Conservation (phyloP, 2,113 vertebrate species). For the Tiliqua scincoides region DNA sequence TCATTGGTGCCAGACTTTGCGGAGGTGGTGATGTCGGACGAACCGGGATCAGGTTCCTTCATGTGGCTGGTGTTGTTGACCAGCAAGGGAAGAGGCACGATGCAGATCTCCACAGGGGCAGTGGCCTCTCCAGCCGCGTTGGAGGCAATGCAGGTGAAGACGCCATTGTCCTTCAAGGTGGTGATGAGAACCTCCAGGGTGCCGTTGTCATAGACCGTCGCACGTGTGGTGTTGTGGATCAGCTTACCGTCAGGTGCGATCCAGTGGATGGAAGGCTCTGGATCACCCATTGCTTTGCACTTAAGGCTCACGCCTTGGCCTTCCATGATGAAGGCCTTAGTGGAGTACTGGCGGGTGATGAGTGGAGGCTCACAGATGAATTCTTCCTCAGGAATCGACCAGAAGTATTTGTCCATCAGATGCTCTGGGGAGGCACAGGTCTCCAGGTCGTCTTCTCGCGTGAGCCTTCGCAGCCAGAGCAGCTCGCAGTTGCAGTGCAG, state of each 20-base stretch:
- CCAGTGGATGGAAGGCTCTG: constrained; percentile 91
- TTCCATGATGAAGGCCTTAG: constrained; percentile 86
- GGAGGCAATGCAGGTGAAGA: constrained; percentile 92
- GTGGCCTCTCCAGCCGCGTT: constrained; percentile 91
- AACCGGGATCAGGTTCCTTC: constrained; percentile 83
- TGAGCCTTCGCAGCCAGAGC: constrained; percentile 89
- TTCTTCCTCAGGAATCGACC: constrained; percentile 94
- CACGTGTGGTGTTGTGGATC: constrained; percentile 88
- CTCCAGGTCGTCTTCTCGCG: constrained; percentile 88
- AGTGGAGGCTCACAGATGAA: constrained; percentile 88
- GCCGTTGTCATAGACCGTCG: constrained; percentile 85
- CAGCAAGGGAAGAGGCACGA: constrained; percentile 88
- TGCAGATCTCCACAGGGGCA: constrained; percentile 84
- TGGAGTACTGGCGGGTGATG: constrained; percentile 85
- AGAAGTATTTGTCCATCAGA: constrained; percentile 91
- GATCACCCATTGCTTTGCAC: constrained; percentile 89
- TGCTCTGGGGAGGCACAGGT: constrained; percentile 91
- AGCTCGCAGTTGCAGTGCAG: constrained; percentile 94
- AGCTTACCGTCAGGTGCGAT: constrained; percentile 88
- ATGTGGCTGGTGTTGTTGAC: constrained; percentile 85
- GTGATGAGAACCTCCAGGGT: constrained; percentile 92
- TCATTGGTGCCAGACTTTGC: constrained; percentile 87
- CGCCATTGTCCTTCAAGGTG: constrained; percentile 89
- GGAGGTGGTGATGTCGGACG: constrained; percentile 92
- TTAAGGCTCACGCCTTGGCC: constrained; percentile 88